These are phyloP conservation scores for Pavo muticus DNA, from an alignment of 2,113 vertebrate genomes.

Conservation along the genomic window DNA sequence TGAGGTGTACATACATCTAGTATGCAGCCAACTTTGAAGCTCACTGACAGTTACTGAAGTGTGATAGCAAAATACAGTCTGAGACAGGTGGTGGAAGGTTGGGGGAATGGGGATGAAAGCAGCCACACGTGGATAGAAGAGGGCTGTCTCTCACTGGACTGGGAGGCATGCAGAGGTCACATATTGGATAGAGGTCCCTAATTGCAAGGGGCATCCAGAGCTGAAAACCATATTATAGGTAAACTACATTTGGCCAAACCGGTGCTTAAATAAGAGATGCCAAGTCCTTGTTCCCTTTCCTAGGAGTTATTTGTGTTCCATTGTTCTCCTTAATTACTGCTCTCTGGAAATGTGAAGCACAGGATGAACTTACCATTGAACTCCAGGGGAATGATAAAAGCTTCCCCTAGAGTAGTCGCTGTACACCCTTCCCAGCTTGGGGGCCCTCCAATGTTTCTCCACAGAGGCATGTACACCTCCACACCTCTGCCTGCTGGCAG, in stretches of 20 bases:
- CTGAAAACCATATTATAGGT: conserved; percentile 21
- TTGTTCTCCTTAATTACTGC: conserved; percentile 49
- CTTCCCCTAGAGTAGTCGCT: background rate
- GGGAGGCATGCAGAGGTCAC: background rate
- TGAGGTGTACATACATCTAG: rapidly evolving
- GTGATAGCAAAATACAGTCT: background rate
- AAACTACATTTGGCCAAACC: conserved; percentile 8
- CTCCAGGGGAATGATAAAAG: background rate
- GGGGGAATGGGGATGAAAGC: background rate
- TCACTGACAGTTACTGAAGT: background rate
- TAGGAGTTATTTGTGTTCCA: conserved; percentile 1
- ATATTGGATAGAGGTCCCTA: background rate
- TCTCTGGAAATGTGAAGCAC: background rate
- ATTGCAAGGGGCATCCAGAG: background rate
- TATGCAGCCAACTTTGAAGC: background rate
- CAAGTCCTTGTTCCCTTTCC: background rate
- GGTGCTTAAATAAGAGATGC: background rate
- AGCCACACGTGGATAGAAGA: background rate
- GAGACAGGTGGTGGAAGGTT: background rate
- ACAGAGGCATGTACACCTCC: background rate
- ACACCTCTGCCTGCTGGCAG: background rate
- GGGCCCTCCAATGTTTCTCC: background rate
- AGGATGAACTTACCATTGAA: conserved; percentile 13
- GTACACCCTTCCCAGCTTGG: background rate
- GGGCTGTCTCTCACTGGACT: background rate